Conservation (phyloP, 2,797 vertebrate species). For the Chrysocyon brachyurus region DNA sequence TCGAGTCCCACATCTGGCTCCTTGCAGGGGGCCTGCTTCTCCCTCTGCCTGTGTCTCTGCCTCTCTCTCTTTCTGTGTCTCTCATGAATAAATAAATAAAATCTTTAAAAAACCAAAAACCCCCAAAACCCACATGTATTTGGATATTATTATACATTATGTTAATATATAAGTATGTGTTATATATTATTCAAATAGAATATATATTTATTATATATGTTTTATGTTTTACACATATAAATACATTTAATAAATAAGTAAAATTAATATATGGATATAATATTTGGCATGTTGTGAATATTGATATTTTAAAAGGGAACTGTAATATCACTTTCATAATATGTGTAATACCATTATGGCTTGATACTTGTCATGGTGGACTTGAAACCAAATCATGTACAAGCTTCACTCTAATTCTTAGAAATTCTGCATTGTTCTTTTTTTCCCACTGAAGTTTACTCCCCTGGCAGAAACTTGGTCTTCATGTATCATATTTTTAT, state of each 20-base stretch:
- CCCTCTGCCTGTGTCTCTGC: too few species aligned
- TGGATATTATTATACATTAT: neutral
- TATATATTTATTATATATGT: neutral
- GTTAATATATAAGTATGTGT: neutral
- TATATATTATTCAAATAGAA: neutral
- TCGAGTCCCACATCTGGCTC: too few species aligned
- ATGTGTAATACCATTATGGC: neutral
- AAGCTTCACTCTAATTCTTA: neutral
- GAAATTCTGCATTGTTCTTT: constrained; percentile 37
- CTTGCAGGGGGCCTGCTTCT: too few species aligned
- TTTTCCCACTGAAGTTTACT: neutral
- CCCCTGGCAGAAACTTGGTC: neutral
- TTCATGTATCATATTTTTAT: constrained; percentile 37
- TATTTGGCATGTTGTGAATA: neutral
- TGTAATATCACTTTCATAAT: neutral
- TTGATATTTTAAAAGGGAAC: constrained; percentile 50
- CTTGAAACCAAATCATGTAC: neutral
- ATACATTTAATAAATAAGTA: neutral
- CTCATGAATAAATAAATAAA: too few species aligned
- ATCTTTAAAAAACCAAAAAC: too few species aligned
- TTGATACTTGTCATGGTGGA: neutral
- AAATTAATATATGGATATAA: neutral
- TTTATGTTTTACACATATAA: neutral
- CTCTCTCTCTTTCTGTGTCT: too few species aligned
- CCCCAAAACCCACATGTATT: neutral